Evolutionary conservation across 2,797 vertebrate genomes (phyloP), one percentile per base, ranked within the genome.

Genomic region (Toxotes lorentzi): DNA sequence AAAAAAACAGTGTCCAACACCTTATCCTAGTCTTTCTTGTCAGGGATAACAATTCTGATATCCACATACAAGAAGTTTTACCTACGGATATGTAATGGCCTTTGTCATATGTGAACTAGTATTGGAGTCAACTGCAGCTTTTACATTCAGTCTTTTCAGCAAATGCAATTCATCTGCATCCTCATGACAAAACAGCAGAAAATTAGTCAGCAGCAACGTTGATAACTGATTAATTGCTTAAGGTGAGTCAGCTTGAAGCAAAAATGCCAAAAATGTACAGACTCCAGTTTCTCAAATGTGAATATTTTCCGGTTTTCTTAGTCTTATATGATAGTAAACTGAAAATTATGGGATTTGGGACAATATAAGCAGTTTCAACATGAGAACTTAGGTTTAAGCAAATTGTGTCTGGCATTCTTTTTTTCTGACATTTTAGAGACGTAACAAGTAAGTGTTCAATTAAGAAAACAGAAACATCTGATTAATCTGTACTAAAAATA

Each of bases 31-130:
- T 69, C 51, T 72, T 83, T 86, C 57, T 77, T 73, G 77, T 76
- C 50, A 19, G 35, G 27, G n/a, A 58, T 73, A 74, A 78, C 76
- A 7, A 24, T 73, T 78, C 70, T 76, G 5, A 85, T 71, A 73
- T 81, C 34, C 16, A 74, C 53, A 56, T 66, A 57, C 51, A 78
- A 78, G 32, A 27, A 34, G 40, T 23, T 35, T 40, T 50, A 57
- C 50, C 24, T 1, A 27, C 16, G 67, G 5, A 63, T 3, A 78
- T 13, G 16, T 47, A 5, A 64, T 56, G 23, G 5, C 3, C 7
- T 21, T 67, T 62, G 21, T 3, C 12, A 48, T n/a, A n/a, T 40
- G 16, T 14, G 6, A 66, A 66, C 8, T 21, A 2, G 12, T 23
- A 4, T 1, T 34, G 16, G 6, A 63, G 32, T 38, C 12, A 53